phyloP scores from a whole-genome alignment of 2,113 vertebrate species.

The Percina caprodes region DNA sequence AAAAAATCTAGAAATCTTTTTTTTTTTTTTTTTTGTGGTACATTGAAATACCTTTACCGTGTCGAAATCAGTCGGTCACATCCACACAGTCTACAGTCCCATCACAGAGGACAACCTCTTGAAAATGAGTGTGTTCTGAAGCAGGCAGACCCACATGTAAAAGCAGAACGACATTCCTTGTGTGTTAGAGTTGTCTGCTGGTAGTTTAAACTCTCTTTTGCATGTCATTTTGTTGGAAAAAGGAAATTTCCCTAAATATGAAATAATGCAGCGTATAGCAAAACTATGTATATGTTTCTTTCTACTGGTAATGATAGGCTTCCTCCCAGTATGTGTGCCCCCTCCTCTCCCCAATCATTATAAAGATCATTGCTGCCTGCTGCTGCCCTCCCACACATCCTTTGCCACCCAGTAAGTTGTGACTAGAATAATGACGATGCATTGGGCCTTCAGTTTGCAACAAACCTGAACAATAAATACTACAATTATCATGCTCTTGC shows the following conservation, averaged over 20 bases:
- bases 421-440: conserved; percentile 19
- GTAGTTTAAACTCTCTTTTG: background rate
- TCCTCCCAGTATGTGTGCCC: conserved; percentile 4
- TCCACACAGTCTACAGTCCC: too few relatives aligned
- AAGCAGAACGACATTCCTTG: background rate
- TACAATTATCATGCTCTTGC: background rate
- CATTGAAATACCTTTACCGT: too few relatives aligned
- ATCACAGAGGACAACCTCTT: background rate
- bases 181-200: background rate
- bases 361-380: conserved; percentile 49
- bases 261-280: background rate
- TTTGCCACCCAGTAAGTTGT: conserved; percentile 67
- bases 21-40: background rate
- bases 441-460: conserved; percentile 4
- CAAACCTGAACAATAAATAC: conserved; percentile 6
- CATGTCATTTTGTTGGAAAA: background rate
- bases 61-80: too few relatives aligned
- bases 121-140: background rate
- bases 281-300: background rate
- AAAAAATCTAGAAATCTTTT: background rate
- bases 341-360: conserved; percentile 37
- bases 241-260: background rate
- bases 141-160: background rate
- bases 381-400: conserved; percentile 57
- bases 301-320: conserved; percentile 1